Evolutionary conservation across 2,888 invertebrate species (phyloP), one percentile per base, ranked within the genome.

Genomic region (Nowickia ferox): DNA sequence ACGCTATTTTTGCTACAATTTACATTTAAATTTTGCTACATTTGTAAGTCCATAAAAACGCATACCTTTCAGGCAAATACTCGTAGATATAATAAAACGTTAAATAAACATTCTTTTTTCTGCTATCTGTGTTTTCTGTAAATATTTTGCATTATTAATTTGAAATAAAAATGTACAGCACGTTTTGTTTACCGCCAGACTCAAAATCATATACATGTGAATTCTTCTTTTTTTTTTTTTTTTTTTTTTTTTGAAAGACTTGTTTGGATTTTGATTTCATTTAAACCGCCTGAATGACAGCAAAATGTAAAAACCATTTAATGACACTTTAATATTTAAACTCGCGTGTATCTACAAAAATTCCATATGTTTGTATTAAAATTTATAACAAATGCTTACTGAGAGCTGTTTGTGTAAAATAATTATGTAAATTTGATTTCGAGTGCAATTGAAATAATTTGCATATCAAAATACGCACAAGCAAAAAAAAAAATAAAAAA

Each of bases 101-200:
- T 42, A 75, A 57, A 68, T 57, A 68, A 76, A 30, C 38, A 10
- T 30, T 44, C 15, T 57, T 48, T 68, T 48, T 22, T n/a, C 19
- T 17, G 15, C 1, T 44, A 61, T 30, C 30, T 55, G 30, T n/a
- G 9, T 17, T 65, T 66, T 77, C 6, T n/a, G 44, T 30, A 71
- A 55, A 61, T 30, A 65, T 51, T 78, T 53, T 63, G 15, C 53
- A 38, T 44, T 71, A 79, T 71, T 79, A 71, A 46, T 53, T 71
- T 51, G 1, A 71, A 30, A 63, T 63, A 55, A 63, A 71, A 63
- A 79, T 69, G 40, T 40, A 15, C 51, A 51, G 69, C 78, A 78
- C 78, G 69, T 69, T 61, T 69, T 69, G 53, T 78, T 69, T 78
- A 51, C 59, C 59, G 51, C 2, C 69, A 22, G 40, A 59, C 48